Evolutionary conservation across 2,113 vertebrate species (phyloP).

Genomic region (Nettapus auritus): DNA sequence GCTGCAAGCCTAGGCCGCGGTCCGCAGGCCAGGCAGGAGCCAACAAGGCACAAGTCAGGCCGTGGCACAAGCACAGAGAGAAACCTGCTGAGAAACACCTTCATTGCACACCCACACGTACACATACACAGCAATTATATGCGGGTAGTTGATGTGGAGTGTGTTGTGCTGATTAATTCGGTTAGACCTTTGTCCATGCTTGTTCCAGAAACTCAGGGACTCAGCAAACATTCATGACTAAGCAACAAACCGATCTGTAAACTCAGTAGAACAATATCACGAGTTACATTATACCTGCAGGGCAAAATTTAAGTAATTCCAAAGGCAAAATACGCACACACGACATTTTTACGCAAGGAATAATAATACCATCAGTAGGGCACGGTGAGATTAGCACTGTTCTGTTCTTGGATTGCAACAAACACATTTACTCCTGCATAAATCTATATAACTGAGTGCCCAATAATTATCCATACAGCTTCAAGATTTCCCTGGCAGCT

Average conservation of each 20-base stretch:
- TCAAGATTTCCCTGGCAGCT: background rate
- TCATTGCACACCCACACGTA: accelerated
- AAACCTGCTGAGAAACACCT: background rate
- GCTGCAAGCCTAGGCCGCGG: background rate
- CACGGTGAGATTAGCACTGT: background rate
- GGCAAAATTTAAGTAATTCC: background rate
- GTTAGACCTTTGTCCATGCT: background rate
- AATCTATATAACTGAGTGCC: background rate
- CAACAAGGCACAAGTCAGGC: background rate
- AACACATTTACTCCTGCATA: background rate
- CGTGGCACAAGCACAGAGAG: background rate
- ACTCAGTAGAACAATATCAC: background rate
- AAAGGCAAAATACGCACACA: background rate
- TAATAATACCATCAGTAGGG: background rate
- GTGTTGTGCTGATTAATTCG: background rate
- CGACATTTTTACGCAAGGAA: background rate
- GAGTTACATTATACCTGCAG: background rate
- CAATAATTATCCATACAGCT: background rate
- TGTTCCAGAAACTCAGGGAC: background rate
- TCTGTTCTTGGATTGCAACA: background rate
- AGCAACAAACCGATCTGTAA: background rate
- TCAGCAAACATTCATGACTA: background rate
- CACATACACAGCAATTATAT: background rate
- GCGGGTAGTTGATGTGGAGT: background rate
- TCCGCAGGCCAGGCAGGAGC: background rate